Evolutionary conservation across 2,113 vertebrate species (phyloP).

Genomic region (Orthonyx spaldingii): DNA sequence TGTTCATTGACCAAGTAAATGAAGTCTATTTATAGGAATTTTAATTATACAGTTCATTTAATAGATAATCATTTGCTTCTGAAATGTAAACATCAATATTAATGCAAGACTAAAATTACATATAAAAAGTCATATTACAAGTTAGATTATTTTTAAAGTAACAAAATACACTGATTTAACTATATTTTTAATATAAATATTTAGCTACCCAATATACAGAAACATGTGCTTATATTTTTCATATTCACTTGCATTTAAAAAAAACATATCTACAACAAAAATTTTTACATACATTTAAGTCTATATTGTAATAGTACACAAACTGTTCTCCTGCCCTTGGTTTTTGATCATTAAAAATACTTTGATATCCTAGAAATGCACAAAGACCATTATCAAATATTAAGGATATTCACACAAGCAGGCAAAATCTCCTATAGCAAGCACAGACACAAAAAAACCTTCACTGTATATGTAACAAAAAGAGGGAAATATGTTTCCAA

Average conservation of each 20-base stretch:
- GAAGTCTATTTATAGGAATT: not conserved
- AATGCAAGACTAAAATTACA: not conserved
- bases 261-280: not conserved
- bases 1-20: not conserved
- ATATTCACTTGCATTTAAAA: not conserved
- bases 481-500: slow-evolving; percentile 20
- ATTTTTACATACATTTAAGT: not conserved
- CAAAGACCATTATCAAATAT: not conserved
- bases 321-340: not conserved
- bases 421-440: not conserved
- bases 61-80: not conserved
- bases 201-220: not conserved
- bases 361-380: not conserved
- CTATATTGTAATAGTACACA: not conserved
- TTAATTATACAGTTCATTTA: not conserved
- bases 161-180: not conserved
- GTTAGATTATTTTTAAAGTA: not conserved
- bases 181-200: not conserved
- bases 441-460: not conserved
- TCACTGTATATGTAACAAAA: not conserved
- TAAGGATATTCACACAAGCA: not conserved
- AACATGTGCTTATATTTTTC: not conserved
- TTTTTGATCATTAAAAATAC: not conserved
- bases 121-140: not conserved
- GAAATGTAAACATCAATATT: not conserved